Evolutionary conservation across 2,113 vertebrate species (phyloP).

Genomic region (Thymallus thymallus): DNA sequence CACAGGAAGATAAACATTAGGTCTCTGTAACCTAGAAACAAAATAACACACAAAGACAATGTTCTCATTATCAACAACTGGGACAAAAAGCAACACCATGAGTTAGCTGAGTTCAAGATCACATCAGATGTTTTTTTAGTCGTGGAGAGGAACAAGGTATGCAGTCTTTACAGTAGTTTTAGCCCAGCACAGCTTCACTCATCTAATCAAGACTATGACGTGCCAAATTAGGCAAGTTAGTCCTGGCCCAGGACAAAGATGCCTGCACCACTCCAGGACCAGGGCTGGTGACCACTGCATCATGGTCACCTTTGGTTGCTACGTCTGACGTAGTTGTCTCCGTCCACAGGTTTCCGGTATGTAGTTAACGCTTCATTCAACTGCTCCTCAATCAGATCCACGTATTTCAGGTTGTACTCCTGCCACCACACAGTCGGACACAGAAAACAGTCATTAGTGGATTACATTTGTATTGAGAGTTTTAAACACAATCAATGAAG

Average conservation of each 20-base stretch:
- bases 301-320: constrained; percentile 90
- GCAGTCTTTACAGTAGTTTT: neutral
- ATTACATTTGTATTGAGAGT: no score
- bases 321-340: constrained; percentile 96
- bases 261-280: neutral
- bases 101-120: no score
- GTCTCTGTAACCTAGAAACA: constrained; percentile 88
- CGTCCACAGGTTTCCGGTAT: constrained; percentile 95
- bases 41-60: constrained; percentile 25
- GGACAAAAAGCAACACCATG: neutral
- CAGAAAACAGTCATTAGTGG: neutral
- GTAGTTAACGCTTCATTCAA: constrained; percentile 98
- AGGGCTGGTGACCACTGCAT: neutral
- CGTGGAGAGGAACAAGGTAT: no score
- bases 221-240: neutral
- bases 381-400: constrained; percentile 95
- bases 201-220: neutral
- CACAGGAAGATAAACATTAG: constrained; percentile 93
- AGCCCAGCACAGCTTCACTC: neutral
- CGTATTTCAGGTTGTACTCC: constrained; percentile 98
- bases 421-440: constrained; percentile 38
- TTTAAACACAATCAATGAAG: neutral
- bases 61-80: neutral
- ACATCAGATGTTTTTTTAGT: no score
- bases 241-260: neutral